Conservation (phyloP, 2,113 vertebrate genomes). For the Onychostoma macrolepis region DNA sequence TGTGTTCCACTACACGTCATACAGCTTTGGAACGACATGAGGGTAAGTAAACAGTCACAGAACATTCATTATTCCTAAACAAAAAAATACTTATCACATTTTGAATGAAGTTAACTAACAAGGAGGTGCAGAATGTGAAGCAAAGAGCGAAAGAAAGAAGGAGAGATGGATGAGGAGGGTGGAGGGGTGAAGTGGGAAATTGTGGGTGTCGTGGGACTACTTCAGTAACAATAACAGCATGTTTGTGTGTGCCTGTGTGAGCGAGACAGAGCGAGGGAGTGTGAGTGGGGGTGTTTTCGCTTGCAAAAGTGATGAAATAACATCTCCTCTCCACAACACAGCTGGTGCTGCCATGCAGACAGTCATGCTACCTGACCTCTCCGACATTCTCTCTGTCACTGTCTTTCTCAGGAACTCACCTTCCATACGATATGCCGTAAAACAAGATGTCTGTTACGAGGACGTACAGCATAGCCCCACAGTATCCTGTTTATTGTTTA, state of each 20-base stretch:
- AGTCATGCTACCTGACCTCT: slow-evolving; percentile 74
- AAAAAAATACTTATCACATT: slow-evolving; percentile 56
- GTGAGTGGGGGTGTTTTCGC: slow-evolving; percentile 70
- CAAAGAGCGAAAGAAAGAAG: slow-evolving; percentile 73
- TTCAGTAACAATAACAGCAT: slow-evolving; percentile 82
- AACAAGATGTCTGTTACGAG: not conserved
- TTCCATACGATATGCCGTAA: not conserved
- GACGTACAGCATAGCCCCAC: not conserved
- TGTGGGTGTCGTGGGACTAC: slow-evolving; percentile 80
- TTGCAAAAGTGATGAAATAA: slow-evolving; percentile 81
- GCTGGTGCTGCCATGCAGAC: slow-evolving; percentile 74
- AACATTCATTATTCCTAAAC: not conserved
- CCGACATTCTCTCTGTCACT: slow-evolving; percentile 55
- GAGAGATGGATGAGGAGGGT: slow-evolving; percentile 62
- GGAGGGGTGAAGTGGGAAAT: slow-evolving; percentile 75
- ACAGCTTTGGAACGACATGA: not conserved
- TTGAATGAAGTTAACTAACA: slow-evolving; percentile 71
- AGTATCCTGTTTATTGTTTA: slow-evolving; percentile 25
- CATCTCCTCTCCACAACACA: slow-evolving; percentile 77
- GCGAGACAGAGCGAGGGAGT: slow-evolving; percentile 56
- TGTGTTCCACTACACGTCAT: not conserved
- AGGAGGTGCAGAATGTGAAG: slow-evolving; percentile 68
- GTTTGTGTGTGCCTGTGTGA: slow-evolving; percentile 60
- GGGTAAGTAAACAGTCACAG: not conserved
- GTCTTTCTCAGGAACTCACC: slow-evolving; percentile 17